phyloP scores from a whole-genome alignment of 2,888 invertebrate genomes.

The Cephus pygmeus region DNA sequence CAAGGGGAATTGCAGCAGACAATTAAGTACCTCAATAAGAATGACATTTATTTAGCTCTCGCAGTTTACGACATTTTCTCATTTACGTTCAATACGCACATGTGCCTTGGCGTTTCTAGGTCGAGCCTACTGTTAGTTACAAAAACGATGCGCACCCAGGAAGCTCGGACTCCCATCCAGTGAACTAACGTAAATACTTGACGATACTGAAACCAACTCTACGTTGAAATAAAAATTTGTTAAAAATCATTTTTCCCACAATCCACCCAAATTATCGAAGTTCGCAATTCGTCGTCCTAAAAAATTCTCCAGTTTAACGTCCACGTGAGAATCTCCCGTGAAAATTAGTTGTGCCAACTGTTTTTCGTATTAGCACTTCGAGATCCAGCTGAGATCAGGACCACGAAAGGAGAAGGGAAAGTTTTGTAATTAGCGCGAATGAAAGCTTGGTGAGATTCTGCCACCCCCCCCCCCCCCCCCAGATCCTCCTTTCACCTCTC shows the following conservation, averaged over 20 bases:
- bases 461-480: no score
- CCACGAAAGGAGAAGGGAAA: background rate
- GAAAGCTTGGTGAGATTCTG: background rate
- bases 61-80: background rate
- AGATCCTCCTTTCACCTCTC: background rate
- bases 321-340: background rate
- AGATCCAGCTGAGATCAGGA: background rate
- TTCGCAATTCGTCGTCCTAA: no score
- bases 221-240: background rate
- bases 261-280: background rate
- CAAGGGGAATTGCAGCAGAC: background rate
- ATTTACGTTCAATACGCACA: background rate
- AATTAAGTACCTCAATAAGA: background rate
- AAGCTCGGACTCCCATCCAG: background rate
- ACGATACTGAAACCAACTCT: background rate
- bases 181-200: background rate
- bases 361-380: background rate
- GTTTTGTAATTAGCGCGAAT: background rate
- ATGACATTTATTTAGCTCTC: background rate
- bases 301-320: background rate
- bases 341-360: background rate
- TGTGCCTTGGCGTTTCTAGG: background rate
- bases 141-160: background rate
- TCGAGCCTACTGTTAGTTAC: background rate
- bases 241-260: background rate